phyloP scores from a whole-genome alignment of 1,140 invertebrate species.

The Zaprionus gabonicus region DNA sequence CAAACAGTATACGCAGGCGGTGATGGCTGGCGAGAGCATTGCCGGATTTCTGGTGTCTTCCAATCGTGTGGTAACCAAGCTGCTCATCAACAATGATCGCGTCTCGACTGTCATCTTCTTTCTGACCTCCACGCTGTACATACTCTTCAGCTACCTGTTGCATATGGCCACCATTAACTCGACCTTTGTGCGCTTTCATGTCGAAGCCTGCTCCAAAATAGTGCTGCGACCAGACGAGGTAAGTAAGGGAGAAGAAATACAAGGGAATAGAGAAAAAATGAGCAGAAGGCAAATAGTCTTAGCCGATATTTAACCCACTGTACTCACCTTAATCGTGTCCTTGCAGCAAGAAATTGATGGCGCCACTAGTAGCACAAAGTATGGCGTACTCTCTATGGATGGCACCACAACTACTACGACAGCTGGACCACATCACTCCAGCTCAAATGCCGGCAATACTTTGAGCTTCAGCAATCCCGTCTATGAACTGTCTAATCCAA shows the following conservation, averaged over 20 bases:
- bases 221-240: slow-evolving; percentile 92
- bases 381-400: slow-evolving; percentile 80
- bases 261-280: not conserved
- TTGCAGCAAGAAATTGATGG: slow-evolving; percentile 77
- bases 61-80: slow-evolving; percentile 93
- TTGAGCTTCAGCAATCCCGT: slow-evolving; percentile 89
- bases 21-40: slow-evolving; percentile 97
- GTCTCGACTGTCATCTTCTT: slow-evolving; percentile 95
- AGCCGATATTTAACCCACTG: too few relatives aligned
- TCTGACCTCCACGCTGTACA: slow-evolving; percentile 89
- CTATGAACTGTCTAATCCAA: slow-evolving; percentile 89
- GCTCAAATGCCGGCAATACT: slow-evolving; percentile 47
- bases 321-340: not conserved
- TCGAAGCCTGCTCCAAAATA: slow-evolving; percentile 90
- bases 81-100: slow-evolving; percentile 89
- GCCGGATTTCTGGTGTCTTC: slow-evolving; percentile 94
- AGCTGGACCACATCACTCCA: slow-evolving; percentile 45
- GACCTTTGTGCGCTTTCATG: slow-evolving; percentile 93
- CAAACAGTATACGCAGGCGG: slow-evolving; percentile 93
- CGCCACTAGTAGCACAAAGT: slow-evolving; percentile 60
- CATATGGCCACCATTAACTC: slow-evolving; percentile 91
- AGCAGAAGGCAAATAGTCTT: too few relatives aligned
- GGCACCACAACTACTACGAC: slow-evolving; percentile 84
- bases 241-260: slow-evolving; percentile 54
- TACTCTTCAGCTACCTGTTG: slow-evolving; percentile 90